Evolutionary conservation across 2,888 invertebrate genomes (phyloP), one percentile per base, ranked within the genome.

Genomic region (Ernsta delagoae): DNA sequence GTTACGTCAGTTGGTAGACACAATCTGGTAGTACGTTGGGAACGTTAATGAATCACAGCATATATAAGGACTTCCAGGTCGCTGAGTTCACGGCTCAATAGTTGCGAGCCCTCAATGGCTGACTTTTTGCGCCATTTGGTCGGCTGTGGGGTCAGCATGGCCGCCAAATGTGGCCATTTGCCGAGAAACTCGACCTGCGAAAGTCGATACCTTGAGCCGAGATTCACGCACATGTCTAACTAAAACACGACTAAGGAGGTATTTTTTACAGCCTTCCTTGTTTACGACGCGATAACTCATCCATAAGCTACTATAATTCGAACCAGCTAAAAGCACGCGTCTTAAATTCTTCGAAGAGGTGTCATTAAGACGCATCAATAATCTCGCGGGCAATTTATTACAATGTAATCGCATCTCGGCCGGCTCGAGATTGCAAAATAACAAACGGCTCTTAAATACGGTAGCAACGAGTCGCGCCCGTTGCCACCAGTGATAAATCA

Each of bases 231-330:
- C 80, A 88, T 89, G 90, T 83, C 77, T 78, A 79, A 84, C 81
- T 79, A 88, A 90, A 90, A 91, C 88, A 90, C 90, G 86, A 81
- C 85, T 76, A 83, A 83, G 86, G 86, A 85, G 89, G 85, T 81
- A 85, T 83, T 90, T 92, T 90, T 90, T 89, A 80, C 79, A 62
- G 59, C 73, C 78, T 81, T 83, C 83, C 83, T 83, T 83, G 80
- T 86, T 86, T 64, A 70, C 63, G 53, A 63, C 60, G 64, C 36
- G 64, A 64, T 64, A 70, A 64, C 54, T 64, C 64, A 64, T 45
- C 64, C 61, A 59, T 64, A 60, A 64, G 59, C 70, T 39, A 64
- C 43, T 53, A 75, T 74, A 57, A 57, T 78, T 77, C 76, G 71
- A 66, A 12, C 60, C 68, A 73, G 50, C 64, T 43, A 65, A 60